Base-by-base conservation (phyloP, 2,888 invertebrate species). In the Drosophila pseudotalamancana region DNA sequence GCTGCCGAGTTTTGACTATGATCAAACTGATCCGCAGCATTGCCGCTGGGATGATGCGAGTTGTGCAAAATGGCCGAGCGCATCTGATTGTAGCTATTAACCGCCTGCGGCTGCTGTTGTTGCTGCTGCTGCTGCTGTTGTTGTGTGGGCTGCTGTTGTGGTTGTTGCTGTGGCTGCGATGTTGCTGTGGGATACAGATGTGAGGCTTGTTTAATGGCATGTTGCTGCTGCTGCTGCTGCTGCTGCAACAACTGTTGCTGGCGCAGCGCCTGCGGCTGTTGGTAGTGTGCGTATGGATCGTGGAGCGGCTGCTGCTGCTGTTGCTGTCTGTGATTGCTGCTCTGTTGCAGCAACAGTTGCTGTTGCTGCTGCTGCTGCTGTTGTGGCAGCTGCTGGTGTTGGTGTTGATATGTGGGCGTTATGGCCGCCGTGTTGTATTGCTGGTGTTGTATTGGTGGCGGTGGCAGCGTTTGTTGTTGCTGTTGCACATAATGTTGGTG, bases 371-470 rank as follows among this genome's bases (percentile, higher is more conserved):
- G 87, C 50, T 74, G 88, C 9, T 71, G 88, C 46, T 77, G 84
- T 42, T 72, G 82, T 32, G 70, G 75, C 42, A 74, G 87, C 61
- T 82, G 87, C 61, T 87, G 82, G 63, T 85, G 82, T 66, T 85
- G 82, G 63, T 83, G 83, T 77, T 90, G 90, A 86, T 82, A 90
- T 80, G 88, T 90, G 53, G 90, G 79, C 67, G 90, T 87, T 69
- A 90, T 89, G 55, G 89, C 88, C 67, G 89, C 88, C 82, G 91
- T 74, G 54, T 92, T 92, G 70, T 92, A 92, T 77, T 91, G 92
- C 62, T 92, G 92, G 72, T 91, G 90, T 83, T 89, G 89, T 82
- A 90, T 88, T 64, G 88, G 86, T 81, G 89, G 89, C 72, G 89
- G 87, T 78, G 89, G 89, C 76, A 91, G 89, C 59, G 89, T 92